Evolutionary conservation across 2,113 vertebrate species (phyloP), one percentile per base, ranked within the genome.

Genomic region (Ranitomeya imitator): DNA sequence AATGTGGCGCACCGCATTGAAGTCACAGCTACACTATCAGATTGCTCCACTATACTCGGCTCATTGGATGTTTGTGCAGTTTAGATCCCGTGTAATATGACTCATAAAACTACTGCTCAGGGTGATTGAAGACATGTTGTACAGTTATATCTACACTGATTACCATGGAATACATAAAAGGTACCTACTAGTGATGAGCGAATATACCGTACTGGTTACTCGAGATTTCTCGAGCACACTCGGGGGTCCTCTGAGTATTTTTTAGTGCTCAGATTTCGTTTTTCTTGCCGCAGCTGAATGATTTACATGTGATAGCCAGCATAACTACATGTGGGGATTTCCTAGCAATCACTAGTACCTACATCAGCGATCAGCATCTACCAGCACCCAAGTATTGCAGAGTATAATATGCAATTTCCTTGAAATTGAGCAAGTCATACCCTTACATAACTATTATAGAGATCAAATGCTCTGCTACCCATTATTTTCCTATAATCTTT

Each of bases 1-100:
- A 15, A 87, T 23, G 76, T 87, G 86, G 77, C 61, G 23, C 51
- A 37, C 15, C 26, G 59, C 37, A 60, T 26, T 65, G 57, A 10
- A 16, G 51, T 23, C 21, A 54, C 9, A 67, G 60, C 65, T 14
- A 21, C 14, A 2, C 23, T 79, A 86, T 67, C n/a, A 79, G 60
- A 21, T 67, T 52, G 12, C 31, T 83, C 78, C n/a, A 80, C 78
- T 80, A 26, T 60, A 59, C 6, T 83, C 65, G 18, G 7, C 52
- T 84, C 21, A 26, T 21, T 55, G n/a, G 51, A 51, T 54, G 61
- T 45, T 15, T 79, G n/a, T n/a, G 15, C n/a, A 79, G 52, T 79
- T 45, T 10, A 63, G 12, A 61, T 37, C 26, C 15, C 12, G 7
- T 82, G 54, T 26, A 79, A 57, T 54, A 59, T 60, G 79, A 60